Evolutionary conservation across 2,797 vertebrate genomes (phyloP), one percentile per base, ranked within the genome.

Genomic region (Tenualosa ilisha): DNA sequence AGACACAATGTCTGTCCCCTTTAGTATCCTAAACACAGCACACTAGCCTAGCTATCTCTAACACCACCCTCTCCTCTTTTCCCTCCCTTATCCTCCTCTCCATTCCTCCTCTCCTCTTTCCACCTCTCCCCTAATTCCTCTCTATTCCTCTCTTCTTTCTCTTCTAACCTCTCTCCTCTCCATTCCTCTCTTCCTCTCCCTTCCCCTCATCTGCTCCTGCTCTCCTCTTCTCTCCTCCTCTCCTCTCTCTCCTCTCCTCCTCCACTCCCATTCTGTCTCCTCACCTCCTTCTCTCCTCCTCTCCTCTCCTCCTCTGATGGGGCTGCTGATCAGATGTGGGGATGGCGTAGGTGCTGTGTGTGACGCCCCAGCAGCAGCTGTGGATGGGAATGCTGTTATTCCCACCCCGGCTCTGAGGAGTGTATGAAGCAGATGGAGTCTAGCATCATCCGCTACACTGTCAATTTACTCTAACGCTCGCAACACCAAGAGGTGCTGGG

Each of bases 351-450:
- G 1, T 51, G 50, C 50, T 51, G 50, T 51, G 50, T 51, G 50
- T 46, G 22, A n/a, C 72, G 81, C 75, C 31, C 86, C 83, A 31
- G 84, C 59, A 88, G 87, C 89, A 91, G 90, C 89, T 91, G 90
- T 50, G 86, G 83, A 87, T 63, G 86, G 87, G 85, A 86, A 84
- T 82, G 68, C 68, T 85, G 84, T 87, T 84, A 88, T 88, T 89
- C 89, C 88, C 88, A 81, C 82, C 88, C 89, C 91, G 89, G 89
- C 85, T 82, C 89, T 89, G 86, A 84, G 89, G 88, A 85, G 81
- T 89, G 85, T 86, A 89, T 83, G 83, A 86, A 91, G 89, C 92
- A 92, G 90, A 92, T 91, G 91, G 90, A 89, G 84, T 43, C 89
- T 72, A 85, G 85, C 82, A 86, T 86, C 86, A 90, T 85, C 86